phyloP scores from a whole-genome alignment of 2,113 vertebrate genomes.

The Boleophthalmus pectinirostris region DNA sequence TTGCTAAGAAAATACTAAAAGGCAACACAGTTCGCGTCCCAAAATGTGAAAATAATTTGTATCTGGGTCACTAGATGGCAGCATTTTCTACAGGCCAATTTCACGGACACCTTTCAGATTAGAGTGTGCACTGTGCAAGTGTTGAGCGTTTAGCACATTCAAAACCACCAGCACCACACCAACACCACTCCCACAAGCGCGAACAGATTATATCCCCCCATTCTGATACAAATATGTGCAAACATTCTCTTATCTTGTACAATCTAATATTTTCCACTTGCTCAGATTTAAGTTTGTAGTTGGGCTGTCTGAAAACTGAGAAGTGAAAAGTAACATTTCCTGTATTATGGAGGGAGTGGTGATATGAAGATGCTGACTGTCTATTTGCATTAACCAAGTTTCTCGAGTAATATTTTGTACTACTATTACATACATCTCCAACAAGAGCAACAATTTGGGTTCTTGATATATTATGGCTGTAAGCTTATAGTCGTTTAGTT shows the following conservation, averaged over 20 bases:
- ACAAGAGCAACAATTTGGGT: too few species aligned
- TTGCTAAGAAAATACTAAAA: too few species aligned
- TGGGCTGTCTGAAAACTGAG: too few species aligned
- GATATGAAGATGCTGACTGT: background rate
- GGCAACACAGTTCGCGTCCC: too few species aligned
- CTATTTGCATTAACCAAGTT: too few species aligned
- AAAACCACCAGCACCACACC: slow-evolving; percentile 35
- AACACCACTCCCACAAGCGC: slow-evolving; percentile 5
- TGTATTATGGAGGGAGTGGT: background rate
- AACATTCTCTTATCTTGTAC: background rate
- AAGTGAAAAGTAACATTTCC: background rate
- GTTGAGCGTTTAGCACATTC: slow-evolving; percentile 12
- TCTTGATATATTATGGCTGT: too few species aligned
- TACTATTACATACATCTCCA: too few species aligned
- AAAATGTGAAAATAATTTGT: background rate
- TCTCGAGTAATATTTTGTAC: too few species aligned
- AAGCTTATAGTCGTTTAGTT: too few species aligned
- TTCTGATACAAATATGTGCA: background rate
- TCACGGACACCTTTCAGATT: background rate
- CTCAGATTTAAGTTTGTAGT: background rate
- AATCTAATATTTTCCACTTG: background rate
- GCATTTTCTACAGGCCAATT: too few species aligned
- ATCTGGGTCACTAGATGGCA: background rate
- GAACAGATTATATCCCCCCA: background rate
- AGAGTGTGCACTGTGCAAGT: background rate